Evolutionary conservation across 2,113 vertebrate species (phyloP), one percentile per base, ranked within the genome.

Genomic region (Octodon degus): DNA sequence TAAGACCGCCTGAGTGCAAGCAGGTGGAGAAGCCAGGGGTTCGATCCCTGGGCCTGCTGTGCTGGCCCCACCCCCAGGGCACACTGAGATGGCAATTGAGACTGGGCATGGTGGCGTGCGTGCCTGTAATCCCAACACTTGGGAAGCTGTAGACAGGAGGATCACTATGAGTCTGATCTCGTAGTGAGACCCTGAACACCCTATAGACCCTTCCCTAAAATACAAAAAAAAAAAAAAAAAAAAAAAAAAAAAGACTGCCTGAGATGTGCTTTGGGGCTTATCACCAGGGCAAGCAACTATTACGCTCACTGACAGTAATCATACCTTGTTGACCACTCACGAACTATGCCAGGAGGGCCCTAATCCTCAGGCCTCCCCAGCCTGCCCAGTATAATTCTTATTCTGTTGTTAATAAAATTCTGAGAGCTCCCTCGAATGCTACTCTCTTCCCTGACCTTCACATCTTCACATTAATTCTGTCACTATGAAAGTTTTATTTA

Each of bases 361-460:
- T 0, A 4, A 43, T 5, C 4, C 22, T 9, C 0, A 7, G 0
- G 37, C 17, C 5, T 2, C 8, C 12, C n/a, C 4, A 30, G 1
- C 30, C 32, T 58, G 32, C 55, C 50, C 14, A 40, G 19, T 55
- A 40, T 27, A 62, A 25, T 22, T 47, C 60, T 47, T 34, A 60
- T 27, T 30, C 13, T 40, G 37, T 50, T 25, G 63, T 4, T 53
- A 17, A 58, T 74, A 91, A 93, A 47, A 74, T 91, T 72, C 67
- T 19, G 53, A 88, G 32, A 20, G 50, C 16, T 50, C 25, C 34
- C 4, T 74, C 20, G 63, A 58, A 34, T 14, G 6, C 14, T 60
- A 63, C 17, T 86, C 25, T 67, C 7, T 50, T n/a, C 13, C 25
- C 58, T 43, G 32, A 58, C 17, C 65, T 81, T 74, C 62, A 85